These are phyloP conservation scores for Ictalurus punctatus DNA, from an alignment of 2,113 vertebrate species.

Conservation along the genomic window DNA sequence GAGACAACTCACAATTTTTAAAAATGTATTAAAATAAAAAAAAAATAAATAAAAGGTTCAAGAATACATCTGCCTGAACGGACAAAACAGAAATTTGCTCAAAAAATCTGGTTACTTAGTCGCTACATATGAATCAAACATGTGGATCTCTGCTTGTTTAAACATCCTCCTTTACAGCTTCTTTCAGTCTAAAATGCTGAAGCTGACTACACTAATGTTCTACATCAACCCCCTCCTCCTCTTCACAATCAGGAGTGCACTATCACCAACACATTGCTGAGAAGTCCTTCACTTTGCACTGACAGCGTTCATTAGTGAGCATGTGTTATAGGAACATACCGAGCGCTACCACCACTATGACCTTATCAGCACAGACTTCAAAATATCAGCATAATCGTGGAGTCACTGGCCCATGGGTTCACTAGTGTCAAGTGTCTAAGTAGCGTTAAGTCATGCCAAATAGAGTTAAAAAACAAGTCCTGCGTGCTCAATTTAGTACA, in stretches of 20 bases:
- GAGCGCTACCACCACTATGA: not conserved
- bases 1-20: not conserved
- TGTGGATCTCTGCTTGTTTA: not conserved
- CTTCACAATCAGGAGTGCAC: not conserved
- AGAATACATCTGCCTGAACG: not conserved
- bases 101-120: not conserved
- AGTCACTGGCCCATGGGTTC: conserved; percentile 8
- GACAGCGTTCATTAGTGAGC: conserved; percentile 49
- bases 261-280: conserved; percentile 7
- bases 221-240: not conserved
- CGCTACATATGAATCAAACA: not conserved
- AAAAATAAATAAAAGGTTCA: not conserved
- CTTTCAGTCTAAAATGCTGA: not conserved
- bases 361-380: conserved; percentile 26
- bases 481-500: not conserved
- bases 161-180: not conserved
- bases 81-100: not conserved
- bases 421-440: conserved; percentile 10
- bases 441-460: not conserved
- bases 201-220: not conserved
- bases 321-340: conserved; percentile 31
- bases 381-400: conserved; percentile 18
- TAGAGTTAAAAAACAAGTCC: not conserved
- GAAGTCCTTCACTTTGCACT: conserved; percentile 1
- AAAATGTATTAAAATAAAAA: too few species aligned